phyloP scores from a whole-genome alignment of 2,888 invertebrate species.

The Heliothis peltigera region DNA sequence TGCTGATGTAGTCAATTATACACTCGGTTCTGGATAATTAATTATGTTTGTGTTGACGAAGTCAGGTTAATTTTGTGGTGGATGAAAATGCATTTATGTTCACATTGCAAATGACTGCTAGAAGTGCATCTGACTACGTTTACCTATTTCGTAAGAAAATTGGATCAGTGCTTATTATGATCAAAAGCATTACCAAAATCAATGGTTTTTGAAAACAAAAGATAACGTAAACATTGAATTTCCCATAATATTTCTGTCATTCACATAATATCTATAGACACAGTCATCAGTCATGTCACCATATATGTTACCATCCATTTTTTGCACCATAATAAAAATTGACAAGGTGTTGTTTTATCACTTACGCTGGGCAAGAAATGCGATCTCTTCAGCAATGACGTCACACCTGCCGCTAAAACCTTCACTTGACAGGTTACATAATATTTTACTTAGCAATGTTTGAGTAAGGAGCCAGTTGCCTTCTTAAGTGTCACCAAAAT shows the following conservation, averaged over 20 bases:
- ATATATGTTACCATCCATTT: too few relatives aligned
- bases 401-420: constrained; percentile 5
- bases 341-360: background rate
- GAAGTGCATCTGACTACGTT: background rate
- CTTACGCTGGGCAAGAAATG: background rate
- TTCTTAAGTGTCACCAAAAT: background rate
- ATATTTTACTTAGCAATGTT: constrained; percentile 11
- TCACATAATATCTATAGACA: too few relatives aligned
- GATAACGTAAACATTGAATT: too few relatives aligned
- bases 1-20: constrained; percentile 23
- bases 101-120: background rate
- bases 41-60: constrained; percentile 23
- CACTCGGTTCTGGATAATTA: constrained; percentile 22
- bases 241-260: too few relatives aligned
- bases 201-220: too few relatives aligned
- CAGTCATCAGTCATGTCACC: too few relatives aligned
- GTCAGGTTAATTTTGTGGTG: constrained; percentile 10
- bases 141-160: too few relatives aligned
- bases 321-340: background rate
- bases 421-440: constrained; percentile 1
- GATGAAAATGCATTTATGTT: background rate
- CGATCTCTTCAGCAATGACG: background rate
- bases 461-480: background rate
- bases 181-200: too few relatives aligned
- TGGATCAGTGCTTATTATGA: too few relatives aligned